phyloP scores from a whole-genome alignment of 2,888 invertebrate genomes.

The Callimorpha dominula region DNA sequence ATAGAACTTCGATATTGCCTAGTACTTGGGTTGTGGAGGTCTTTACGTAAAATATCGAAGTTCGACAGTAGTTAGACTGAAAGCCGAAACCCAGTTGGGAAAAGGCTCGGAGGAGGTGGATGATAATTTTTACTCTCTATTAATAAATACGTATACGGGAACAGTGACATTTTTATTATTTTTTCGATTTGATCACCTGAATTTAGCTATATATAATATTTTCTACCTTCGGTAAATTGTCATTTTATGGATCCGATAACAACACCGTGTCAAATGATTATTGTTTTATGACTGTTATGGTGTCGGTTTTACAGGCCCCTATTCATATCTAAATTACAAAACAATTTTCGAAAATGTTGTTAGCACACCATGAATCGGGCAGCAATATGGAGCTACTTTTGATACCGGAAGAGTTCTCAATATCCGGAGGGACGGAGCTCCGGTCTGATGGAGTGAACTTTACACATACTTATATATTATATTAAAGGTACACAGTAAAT shows the following conservation, averaged over 20 bases:
- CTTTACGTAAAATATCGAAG: no score
- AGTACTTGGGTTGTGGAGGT: no score
- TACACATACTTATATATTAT: neutral
- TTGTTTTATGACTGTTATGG: neutral
- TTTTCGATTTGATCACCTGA: neutral
- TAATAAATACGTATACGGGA: neutral
- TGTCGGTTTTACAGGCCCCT: neutral
- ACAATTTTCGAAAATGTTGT: slow-evolving; percentile 7
- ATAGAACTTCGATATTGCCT: no score
- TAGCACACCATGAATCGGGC: slow-evolving; percentile 6
- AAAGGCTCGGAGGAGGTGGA: no score
- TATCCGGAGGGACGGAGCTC: slow-evolving; percentile 22
- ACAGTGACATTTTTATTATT: neutral
- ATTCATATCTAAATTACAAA: slow-evolving; percentile 1
- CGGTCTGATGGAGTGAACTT: slow-evolving; percentile 7
- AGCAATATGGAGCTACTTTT: slow-evolving; percentile 20
- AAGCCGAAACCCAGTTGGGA: no score
- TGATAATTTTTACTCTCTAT: no score
- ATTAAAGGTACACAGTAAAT: neutral
- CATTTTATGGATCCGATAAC: neutral
- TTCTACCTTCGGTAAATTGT: no score
- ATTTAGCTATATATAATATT: neutral
- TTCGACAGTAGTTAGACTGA: no score
- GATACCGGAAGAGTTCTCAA: slow-evolving; percentile 22
- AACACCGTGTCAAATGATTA: neutral